Conservation (phyloP, 1,140 invertebrate species). For the Drosophila nebulosa region DNA sequence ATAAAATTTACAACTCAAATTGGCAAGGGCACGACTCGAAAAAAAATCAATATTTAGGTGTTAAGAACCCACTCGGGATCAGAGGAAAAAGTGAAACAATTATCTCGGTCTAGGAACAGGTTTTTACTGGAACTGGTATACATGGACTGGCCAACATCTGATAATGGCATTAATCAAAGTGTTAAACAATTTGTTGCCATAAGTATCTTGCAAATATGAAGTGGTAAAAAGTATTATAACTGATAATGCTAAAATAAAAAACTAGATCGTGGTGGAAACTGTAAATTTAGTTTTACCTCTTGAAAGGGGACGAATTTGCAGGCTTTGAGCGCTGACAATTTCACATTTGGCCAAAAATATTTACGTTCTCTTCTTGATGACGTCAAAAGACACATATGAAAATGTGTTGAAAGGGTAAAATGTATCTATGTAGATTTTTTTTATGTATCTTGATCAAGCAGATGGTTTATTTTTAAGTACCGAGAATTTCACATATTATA, state of each 20-base stretch:
- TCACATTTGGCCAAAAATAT: neutral
- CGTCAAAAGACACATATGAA: constrained; percentile 13
- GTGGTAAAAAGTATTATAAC: neutral
- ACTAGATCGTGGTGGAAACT: neutral
- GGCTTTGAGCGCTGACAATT: neutral
- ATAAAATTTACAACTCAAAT: neutral
- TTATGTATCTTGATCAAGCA: neutral
- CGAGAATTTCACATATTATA: neutral
- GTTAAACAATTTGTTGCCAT: constrained; percentile 3
- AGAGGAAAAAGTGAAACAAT: neutral
- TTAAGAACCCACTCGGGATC: constrained; percentile 11
- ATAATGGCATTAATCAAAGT: constrained; percentile 31
- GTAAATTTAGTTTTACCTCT: neutral
- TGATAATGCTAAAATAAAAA: neutral
- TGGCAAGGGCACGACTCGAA: neutral
- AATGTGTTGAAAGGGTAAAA: neutral
- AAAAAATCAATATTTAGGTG: constrained; percentile 18
- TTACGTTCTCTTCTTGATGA: neutral
- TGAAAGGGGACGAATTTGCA: neutral
- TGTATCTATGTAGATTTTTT: neutral
- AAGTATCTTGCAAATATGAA: neutral
- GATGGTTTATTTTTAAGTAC: neutral
- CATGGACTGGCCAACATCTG: constrained; percentile 5
- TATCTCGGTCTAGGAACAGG: constrained; percentile 13
- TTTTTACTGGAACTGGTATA: constrained; percentile 31